A percentile compares a stretch with the other conserved stretches of the same genome.
phyloP scores from a whole-genome alignment of 2,888 invertebrate genomes.

The Pyralis farinalis region DNA sequence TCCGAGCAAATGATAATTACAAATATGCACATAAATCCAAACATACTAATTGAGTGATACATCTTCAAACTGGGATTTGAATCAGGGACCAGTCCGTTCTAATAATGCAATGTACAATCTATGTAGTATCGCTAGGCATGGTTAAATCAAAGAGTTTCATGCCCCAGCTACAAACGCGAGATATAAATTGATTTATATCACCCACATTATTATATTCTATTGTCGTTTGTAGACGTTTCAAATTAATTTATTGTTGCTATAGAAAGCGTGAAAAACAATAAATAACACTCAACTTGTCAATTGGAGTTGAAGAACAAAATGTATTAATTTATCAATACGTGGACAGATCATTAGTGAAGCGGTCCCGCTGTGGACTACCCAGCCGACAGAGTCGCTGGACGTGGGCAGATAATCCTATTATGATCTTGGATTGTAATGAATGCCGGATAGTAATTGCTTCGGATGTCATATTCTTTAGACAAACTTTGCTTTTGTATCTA shows the following conservation, averaged over 20 bases:
- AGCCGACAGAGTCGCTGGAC: slow-evolving; percentile 8
- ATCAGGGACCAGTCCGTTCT: too few relatives aligned
- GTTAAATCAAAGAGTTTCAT: too few relatives aligned
- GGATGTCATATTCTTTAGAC: slow-evolving; percentile 1
- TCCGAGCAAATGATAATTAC: too few relatives aligned
- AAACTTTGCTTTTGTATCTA: too few relatives aligned
- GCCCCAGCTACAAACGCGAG: too few relatives aligned
- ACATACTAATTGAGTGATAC: too few relatives aligned
- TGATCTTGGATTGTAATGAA: slow-evolving; percentile 6
- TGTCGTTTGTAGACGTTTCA: neutral
- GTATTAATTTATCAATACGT: slow-evolving; percentile 4
- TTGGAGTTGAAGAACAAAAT: slow-evolving; percentile 3
- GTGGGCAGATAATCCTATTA: slow-evolving; percentile 24
- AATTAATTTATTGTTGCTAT: slow-evolving; percentile 3
- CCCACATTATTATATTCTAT: neutral
- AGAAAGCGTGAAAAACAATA: slow-evolving; percentile 1
- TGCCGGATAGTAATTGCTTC: slow-evolving; percentile 1
- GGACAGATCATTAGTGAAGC: slow-evolving; percentile 8
- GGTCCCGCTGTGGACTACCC: slow-evolving; percentile 6
- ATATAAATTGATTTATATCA: neutral
- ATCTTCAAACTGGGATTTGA: too few relatives aligned
- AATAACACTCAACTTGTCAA: slow-evolving; percentile 10
- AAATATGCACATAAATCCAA: too few relatives aligned
- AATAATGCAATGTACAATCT: too few relatives aligned
- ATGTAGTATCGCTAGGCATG: too few relatives aligned